phyloP scores from a whole-genome alignment of 2,797 vertebrate species.

The Xiphorhynchus erythropygius region DNA sequence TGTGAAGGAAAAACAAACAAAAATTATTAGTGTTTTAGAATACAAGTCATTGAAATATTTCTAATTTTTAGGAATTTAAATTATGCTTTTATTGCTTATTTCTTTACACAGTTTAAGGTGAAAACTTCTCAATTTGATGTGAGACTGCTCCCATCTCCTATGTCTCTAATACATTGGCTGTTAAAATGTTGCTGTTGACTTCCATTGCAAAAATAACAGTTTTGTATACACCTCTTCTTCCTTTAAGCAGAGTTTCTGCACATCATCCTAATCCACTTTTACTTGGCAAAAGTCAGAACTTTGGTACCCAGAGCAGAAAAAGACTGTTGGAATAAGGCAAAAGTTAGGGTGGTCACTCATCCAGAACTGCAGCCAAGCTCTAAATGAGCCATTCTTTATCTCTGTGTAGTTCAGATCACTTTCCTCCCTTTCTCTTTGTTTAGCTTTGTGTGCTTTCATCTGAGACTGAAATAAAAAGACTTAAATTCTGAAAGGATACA shows the following conservation, averaged over 20 bases:
- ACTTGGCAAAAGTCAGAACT: background rate
- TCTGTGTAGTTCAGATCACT: constrained; percentile 12
- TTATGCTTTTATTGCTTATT: background rate
- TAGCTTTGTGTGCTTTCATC: constrained; percentile 25
- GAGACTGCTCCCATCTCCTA: background rate
- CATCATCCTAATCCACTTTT: background rate
- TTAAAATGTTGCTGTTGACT: background rate
- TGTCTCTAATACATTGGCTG: background rate
- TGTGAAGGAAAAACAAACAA: background rate
- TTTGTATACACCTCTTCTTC: background rate
- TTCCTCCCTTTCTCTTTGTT: constrained; percentile 1
- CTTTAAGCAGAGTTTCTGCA: background rate
- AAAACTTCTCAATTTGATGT: background rate
- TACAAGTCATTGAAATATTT: background rate
- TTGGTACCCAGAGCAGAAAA: background rate
- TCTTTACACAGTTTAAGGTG: background rate
- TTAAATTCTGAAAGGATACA: constrained; percentile 17
- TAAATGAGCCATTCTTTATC: constrained; percentile 40
- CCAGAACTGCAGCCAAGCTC: constrained; percentile 27
- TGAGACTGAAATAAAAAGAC: constrained; percentile 42
- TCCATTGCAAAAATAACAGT: background rate
- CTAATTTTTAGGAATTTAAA: background rate
- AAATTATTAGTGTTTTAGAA: background rate
- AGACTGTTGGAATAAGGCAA: background rate
- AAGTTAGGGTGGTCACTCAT: background rate